These are phyloP conservation scores for Zaprionus ornatus DNA, from an alignment of 1,140 invertebrate genomes.

Conservation along the genomic window DNA sequence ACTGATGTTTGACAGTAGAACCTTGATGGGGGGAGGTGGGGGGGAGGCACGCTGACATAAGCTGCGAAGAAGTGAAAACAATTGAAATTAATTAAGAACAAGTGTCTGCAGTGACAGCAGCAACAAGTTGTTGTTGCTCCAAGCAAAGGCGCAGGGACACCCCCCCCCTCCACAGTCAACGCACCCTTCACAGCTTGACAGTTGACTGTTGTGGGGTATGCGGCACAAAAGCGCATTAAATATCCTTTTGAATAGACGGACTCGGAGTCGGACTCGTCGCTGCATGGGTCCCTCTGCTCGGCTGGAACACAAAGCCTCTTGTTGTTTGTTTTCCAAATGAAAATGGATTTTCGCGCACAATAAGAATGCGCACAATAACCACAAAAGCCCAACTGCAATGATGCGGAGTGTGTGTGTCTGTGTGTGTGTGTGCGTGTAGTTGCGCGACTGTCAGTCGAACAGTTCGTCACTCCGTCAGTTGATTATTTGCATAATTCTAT, in stretches of 20 bases:
- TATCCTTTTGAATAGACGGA: slow-evolving; percentile 30
- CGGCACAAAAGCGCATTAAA: slow-evolving; percentile 40
- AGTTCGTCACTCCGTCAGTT: slow-evolving; percentile 8
- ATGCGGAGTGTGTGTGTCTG: not conserved
- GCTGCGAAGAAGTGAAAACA: slow-evolving; percentile 51
- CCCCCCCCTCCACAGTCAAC: not conserved
- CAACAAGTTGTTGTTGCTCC: slow-evolving; percentile 60
- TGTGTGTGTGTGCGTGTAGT: not conserved
- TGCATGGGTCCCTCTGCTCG: slow-evolving; percentile 9
- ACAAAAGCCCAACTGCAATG: slow-evolving; percentile 17
- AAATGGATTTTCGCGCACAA: slow-evolving; percentile 75
- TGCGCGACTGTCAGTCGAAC: not conserved
- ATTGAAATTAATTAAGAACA: slow-evolving; percentile 71
- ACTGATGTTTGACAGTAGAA: slow-evolving; percentile 10
- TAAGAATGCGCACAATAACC: slow-evolving; percentile 41
- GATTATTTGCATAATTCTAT: slow-evolving; percentile 9
- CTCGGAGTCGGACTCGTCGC: not conserved
- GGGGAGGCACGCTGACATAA: slow-evolving; percentile 17
- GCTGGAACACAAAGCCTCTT: slow-evolving; percentile 50
- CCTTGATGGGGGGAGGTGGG: not conserved
- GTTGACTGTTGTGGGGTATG: not conserved
- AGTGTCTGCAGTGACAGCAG: slow-evolving; percentile 53
- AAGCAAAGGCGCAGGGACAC: slow-evolving; percentile 11
- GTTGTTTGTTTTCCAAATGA: slow-evolving; percentile 67
- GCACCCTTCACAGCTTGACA: not conserved